Base-by-base conservation (phyloP, 2,797 vertebrate species). In the Pseudocheirus occidentalis region DNA sequence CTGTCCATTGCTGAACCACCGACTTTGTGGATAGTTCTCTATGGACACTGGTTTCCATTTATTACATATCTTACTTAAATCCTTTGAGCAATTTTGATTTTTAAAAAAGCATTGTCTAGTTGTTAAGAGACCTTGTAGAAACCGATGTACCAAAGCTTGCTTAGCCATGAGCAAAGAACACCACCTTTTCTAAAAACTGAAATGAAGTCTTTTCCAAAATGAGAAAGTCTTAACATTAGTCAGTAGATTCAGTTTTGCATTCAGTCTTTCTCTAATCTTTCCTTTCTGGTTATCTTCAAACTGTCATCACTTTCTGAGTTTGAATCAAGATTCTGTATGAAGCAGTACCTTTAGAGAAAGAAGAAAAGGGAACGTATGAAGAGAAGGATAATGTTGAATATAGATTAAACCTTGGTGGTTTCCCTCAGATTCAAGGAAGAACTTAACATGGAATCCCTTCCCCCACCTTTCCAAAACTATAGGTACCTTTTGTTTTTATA, bases 391-490 rank as follows among this genome's bases (percentile, higher is more conserved):
- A 14, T 31, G 58, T 62, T n/a, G 13, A 58, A 2, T 14, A 11
- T 31, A 24, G 14, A 0, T 66, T 24, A 91, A 90, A 73, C 91
- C 59, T n/a, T 0, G 0, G 59, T 31, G 91, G 52, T 40, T 93
- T 90, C 81, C 92, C 91, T 89, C 50, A 12, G 1, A 87, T 11
- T 5, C 27, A 12, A 29, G 46, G 57, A 94, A 54, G 66, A 46
- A 18, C 40, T 57, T n/a, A 93, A 93, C 55, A 9, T 10, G 92
- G 92, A 52, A 53, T 92, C 21, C 52, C 95, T 92, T 95, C 34
- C 40, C 53, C 90, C 54, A 55, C 59, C n/a, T 40, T 28, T n/a
- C 66, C 66, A 46, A 57, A 46, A 73, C 93, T 58, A 28, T 90
- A 5, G 0, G 57, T 92, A 29, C 91, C 90, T 92, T 94, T 90